These are phyloP conservation scores for Drosophila aldrichi DNA, from an alignment of 2,888 invertebrate species.

Conservation along the genomic window DNA sequence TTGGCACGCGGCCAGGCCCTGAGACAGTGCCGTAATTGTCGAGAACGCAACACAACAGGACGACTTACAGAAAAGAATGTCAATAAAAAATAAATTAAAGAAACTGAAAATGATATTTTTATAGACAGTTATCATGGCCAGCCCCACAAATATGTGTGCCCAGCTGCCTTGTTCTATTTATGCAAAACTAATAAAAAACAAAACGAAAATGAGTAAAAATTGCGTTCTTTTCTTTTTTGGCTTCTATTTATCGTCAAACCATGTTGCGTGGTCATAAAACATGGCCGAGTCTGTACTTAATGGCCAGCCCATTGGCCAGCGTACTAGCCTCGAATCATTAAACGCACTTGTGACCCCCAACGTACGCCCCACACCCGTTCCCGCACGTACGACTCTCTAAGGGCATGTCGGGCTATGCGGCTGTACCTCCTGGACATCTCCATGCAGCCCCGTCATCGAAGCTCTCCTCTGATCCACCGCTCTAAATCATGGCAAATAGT, in stretches of 20 bases:
- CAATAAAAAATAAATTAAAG: conserved; percentile 73
- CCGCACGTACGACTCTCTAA: neutral
- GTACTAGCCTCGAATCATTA: conserved; percentile 75
- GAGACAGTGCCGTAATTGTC: conserved; percentile 46
- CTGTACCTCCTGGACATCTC: neutral
- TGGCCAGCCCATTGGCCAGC: conserved; percentile 67
- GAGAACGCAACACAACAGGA: conserved; percentile 59
- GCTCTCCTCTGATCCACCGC: conserved; percentile 13
- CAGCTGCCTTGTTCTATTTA: conserved; percentile 13
- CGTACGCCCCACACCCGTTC: neutral
- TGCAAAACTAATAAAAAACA: conserved; percentile 55
- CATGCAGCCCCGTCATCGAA: neutral
- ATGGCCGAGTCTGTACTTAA: conserved; percentile 78
- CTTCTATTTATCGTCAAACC: conserved; percentile 50
- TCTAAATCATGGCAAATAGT: conserved; percentile 40
- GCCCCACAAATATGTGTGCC: neutral
- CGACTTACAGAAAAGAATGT: conserved; percentile 45
- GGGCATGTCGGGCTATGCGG: neutral
- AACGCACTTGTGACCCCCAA: conserved; percentile 74
- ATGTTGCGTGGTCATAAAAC: conserved; percentile 80
- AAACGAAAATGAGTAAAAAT: conserved; percentile 2
- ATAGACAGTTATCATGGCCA: conserved; percentile 53
- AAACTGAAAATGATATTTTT: conserved; percentile 55
- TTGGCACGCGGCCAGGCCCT: conserved; percentile 52
- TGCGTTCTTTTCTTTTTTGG: neutral